phyloP scores from a whole-genome alignment of 2,888 invertebrate species.

The Chirona hameri region DNA sequence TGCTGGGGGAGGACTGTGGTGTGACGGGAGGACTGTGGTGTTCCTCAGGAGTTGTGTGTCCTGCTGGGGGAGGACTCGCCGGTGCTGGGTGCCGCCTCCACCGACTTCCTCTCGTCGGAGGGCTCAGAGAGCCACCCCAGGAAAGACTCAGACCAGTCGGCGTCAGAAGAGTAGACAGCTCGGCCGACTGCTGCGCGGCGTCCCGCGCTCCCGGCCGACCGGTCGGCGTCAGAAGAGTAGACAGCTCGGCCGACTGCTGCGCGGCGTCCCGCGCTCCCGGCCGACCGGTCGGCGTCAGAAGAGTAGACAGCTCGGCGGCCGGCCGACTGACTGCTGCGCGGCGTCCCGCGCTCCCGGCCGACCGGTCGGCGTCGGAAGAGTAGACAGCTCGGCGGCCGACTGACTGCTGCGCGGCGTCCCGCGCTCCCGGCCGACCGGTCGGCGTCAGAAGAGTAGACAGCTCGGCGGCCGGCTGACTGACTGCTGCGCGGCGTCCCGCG shows the following conservation, averaged over 20 bases:
- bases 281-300: background rate
- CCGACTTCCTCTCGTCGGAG: constrained; percentile 30
- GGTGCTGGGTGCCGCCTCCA: constrained; percentile 29
- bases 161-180: too few species aligned
- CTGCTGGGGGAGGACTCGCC: constrained; percentile 39
- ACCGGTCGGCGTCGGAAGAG: background rate
- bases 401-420: too few species aligned
- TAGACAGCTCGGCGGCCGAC: too few species aligned
- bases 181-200: too few species aligned
- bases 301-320: too few species aligned
- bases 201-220: background rate
- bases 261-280: too few species aligned
- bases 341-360: too few species aligned
- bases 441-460: background rate
- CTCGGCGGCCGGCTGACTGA: too few species aligned
- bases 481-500: too few species aligned
- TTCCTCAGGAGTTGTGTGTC: constrained; percentile 40
- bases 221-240: background rate
- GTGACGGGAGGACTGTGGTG: background rate
- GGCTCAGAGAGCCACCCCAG: background rate
- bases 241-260: too few species aligned
- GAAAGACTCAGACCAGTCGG: background rate
- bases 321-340: too few species aligned
- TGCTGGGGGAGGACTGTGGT: too few species aligned
- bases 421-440: background rate